These are phyloP conservation scores for Gari tellinella DNA, from an alignment of 2,888 invertebrate genomes.

Conservation along the genomic window DNA sequence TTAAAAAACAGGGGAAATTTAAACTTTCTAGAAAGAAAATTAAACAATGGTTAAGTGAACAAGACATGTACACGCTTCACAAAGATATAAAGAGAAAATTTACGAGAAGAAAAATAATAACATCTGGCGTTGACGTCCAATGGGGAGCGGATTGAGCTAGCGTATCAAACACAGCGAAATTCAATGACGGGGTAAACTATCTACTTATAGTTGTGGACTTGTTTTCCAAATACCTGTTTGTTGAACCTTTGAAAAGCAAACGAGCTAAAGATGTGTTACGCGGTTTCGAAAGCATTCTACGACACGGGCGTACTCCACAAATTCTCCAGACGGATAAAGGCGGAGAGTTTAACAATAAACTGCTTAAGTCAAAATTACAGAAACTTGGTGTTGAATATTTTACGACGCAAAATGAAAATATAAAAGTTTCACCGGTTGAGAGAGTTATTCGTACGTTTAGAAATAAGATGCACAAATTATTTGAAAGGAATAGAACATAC, in stretches of 20 bases:
- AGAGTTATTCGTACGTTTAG: conserved; percentile 25
- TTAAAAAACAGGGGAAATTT: conserved; percentile 25
- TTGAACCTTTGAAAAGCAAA: conserved; percentile 35
- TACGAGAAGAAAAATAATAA: conserved; percentile 33
- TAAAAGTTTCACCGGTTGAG: conserved; percentile 23
- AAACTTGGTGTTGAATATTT: conserved; percentile 21
- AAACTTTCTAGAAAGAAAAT: not conserved
- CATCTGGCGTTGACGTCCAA: conserved; percentile 20
- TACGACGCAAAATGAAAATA: conserved; percentile 32
- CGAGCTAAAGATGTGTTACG: conserved; percentile 6
- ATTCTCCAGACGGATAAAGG: conserved; percentile 35
- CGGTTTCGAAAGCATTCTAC: conserved; percentile 15
- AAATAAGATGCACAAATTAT: conserved; percentile 22
- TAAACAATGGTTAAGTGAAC: conserved; percentile 42
- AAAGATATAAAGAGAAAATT: conserved; percentile 30
- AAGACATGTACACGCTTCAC: too few species aligned
- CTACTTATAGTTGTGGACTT: conserved; percentile 25
- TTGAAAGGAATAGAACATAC: conserved; percentile 24
- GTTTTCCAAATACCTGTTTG: conserved; percentile 38
- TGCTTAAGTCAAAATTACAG: conserved; percentile 7
- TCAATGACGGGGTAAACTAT: conserved; percentile 33
- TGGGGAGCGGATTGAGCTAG: conserved; percentile 40
- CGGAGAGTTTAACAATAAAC: conserved; percentile 26
- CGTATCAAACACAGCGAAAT: conserved; percentile 17
- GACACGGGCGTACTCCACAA: conserved; percentile 9